phyloP scores from a whole-genome alignment of 2,797 vertebrate genomes.

The Phrynocephalus forsythii region DNA sequence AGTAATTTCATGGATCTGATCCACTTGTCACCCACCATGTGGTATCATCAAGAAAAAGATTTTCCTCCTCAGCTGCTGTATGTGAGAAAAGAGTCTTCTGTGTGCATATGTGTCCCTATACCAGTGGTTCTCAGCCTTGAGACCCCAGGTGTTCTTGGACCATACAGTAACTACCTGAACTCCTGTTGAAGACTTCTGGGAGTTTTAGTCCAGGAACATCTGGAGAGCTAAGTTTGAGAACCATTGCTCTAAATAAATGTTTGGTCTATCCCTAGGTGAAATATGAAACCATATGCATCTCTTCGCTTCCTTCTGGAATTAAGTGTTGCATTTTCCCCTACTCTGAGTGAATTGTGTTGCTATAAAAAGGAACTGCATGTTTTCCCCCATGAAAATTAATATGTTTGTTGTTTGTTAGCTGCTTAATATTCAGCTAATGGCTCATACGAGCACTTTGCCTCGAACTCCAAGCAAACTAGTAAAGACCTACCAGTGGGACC shows the following conservation, averaged over 20 bases:
- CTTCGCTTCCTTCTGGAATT: constrained; percentile 5
- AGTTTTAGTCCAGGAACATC: background rate
- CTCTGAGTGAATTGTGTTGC: background rate
- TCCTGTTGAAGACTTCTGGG: background rate
- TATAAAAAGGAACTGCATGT: constrained; percentile 14
- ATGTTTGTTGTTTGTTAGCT: constrained; percentile 24
- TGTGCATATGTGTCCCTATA: background rate
- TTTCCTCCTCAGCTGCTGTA: background rate
- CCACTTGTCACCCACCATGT: background rate
- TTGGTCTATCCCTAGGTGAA: background rate
- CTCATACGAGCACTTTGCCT: constrained; percentile 24
- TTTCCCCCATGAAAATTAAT: constrained; percentile 26
- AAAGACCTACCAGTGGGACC: constrained; percentile 22
- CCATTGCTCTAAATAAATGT: background rate
- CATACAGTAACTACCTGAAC: no score
- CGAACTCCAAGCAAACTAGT: constrained; percentile 32
- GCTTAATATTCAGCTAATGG: constrained; percentile 33
- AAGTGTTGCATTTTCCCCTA: constrained; percentile 24
- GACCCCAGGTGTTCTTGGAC: background rate
- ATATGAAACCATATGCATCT: background rate
- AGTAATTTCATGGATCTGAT: no score
- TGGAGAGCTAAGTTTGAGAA: no score
- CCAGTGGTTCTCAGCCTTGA: no score
- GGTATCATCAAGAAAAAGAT: background rate
- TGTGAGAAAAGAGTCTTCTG: background rate